phyloP scores from a whole-genome alignment of 2,797 vertebrate genomes.

The Bryconaethiops microstoma region DNA sequence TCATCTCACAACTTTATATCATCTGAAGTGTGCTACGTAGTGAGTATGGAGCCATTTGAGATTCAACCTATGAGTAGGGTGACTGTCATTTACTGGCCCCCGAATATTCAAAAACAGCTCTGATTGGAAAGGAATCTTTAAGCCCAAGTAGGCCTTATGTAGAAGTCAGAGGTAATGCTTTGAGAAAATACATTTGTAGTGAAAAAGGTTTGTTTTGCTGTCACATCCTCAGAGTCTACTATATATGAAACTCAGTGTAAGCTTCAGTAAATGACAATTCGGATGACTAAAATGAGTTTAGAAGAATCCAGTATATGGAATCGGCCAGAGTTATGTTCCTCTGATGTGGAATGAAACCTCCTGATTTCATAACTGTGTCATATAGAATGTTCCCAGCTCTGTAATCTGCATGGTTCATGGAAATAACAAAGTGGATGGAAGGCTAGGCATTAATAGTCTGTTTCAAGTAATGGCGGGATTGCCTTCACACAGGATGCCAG shows the following conservation, averaged over 20 bases:
- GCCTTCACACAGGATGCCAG: constrained; percentile 41
- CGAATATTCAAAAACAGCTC: constrained; percentile 16
- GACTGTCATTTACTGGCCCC: not conserved
- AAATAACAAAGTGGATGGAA: constrained; percentile 45
- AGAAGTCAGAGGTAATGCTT: constrained; percentile 24
- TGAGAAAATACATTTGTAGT: constrained; percentile 12
- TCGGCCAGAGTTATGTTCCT: not conserved
- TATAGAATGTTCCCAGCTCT: constrained; percentile 37
- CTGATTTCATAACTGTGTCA: constrained; percentile 23
- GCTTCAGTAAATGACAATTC: not conserved
- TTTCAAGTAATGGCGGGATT: constrained; percentile 44
- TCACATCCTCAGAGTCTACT: too few relatives aligned
- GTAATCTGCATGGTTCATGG: constrained; percentile 33
- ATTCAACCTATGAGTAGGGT: too few relatives aligned
- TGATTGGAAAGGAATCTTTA: too few relatives aligned
- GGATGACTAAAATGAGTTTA: constrained; percentile 11
- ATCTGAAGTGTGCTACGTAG: too few relatives aligned
- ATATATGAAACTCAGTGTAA: not conserved
- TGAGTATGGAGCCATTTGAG: too few relatives aligned
- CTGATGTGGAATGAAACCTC: constrained; percentile 13
- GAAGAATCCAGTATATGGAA: not conserved
- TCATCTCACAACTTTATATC: too few relatives aligned
- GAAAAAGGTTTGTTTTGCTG: not conserved
- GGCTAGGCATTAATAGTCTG: constrained; percentile 45
- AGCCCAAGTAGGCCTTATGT: not conserved